Evolutionary conservation across 2,113 vertebrate species (phyloP).

Genomic region (Toxotes chatareus): DNA sequence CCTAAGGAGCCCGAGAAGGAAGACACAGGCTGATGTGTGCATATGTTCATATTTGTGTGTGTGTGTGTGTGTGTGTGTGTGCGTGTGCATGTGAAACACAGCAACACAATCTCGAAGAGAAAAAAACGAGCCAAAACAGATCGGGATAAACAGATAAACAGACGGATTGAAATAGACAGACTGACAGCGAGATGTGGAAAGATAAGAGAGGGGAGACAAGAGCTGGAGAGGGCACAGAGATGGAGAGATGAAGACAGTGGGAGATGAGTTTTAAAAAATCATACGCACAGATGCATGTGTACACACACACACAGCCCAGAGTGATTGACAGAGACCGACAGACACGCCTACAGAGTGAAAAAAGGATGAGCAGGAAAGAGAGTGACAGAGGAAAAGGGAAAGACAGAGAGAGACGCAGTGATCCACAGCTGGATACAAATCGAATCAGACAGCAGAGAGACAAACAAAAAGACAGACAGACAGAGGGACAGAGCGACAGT

Average conservation of each 20-base stretch:
- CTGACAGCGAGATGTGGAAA: conserved; percentile 61
- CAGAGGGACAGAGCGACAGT: conserved; percentile 41
- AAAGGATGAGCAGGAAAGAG: conserved; percentile 64
- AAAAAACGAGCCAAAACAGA: conserved; percentile 60
- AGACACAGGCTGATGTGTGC: conserved; percentile 40
- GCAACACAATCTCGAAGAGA: conserved; percentile 42
- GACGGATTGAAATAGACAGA: conserved; percentile 72
- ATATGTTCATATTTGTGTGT: not conserved
- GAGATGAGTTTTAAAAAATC: conserved; percentile 40
- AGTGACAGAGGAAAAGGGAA: conserved; percentile 50
- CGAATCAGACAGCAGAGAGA: conserved; percentile 64
- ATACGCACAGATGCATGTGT: not conserved
- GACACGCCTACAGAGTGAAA: conserved; percentile 71
- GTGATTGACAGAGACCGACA: conserved; percentile 71
- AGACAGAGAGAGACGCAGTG: conserved; percentile 54
- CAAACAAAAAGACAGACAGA: conserved; percentile 58
- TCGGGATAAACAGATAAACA: conserved; percentile 75
- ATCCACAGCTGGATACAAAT: conserved; percentile 66
- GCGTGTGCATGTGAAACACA: conserved; percentile 22
- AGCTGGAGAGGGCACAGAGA: conserved; percentile 56
- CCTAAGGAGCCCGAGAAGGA: conserved; percentile 66
- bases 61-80: conserved; percentile 40
- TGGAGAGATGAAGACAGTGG: conserved; percentile 50
- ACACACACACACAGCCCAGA: conserved; percentile 5
- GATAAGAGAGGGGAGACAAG: conserved; percentile 50